Evolutionary conservation across 2,888 invertebrate genomes (phyloP).

Genomic region (Tinea semifulvella): DNA sequence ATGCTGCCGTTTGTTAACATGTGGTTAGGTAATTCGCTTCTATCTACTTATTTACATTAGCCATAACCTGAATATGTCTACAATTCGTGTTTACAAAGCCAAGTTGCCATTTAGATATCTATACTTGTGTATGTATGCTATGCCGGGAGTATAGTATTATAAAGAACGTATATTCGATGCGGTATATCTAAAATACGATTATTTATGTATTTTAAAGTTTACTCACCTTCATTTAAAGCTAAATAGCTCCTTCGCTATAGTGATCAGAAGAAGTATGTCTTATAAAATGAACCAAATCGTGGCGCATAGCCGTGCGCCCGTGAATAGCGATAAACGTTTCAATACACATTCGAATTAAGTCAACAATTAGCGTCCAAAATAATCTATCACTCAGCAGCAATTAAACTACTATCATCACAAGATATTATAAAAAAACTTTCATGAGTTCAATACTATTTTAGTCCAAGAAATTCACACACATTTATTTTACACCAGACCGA

Average conservation of each 20-base stretch:
- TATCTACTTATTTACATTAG: too few relatives aligned
- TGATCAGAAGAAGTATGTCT: conserved; percentile 82
- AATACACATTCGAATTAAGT: conserved; percentile 65
- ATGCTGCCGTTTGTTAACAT: not conserved
- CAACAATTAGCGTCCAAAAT: conserved; percentile 32
- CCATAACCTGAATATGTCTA: too few relatives aligned
- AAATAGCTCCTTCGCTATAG: conserved; percentile 73
- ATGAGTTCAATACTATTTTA: not conserved
- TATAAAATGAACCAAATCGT: conserved; percentile 77
- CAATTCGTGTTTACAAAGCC: too few relatives aligned
- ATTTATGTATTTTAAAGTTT: too few relatives aligned
- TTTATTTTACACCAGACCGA: conserved; percentile 59
- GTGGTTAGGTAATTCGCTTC: conserved; percentile 6
- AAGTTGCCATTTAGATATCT: too few relatives aligned
- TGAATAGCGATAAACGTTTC: conserved; percentile 64
- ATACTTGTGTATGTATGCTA: too few relatives aligned
- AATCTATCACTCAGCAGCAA: conserved; percentile 23
- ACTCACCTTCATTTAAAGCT: conserved; percentile 44
- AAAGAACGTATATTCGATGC: too few relatives aligned
- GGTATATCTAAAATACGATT: too few relatives aligned
- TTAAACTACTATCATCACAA: conserved; percentile 23
- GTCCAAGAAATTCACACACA: conserved; percentile 18
- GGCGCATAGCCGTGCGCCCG: conserved; percentile 80
- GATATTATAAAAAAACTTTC: conserved; percentile 19
- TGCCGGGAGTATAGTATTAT: too few relatives aligned